phyloP scores from a whole-genome alignment of 2,888 invertebrate species.

The Polyommatus iphigenia region DNA sequence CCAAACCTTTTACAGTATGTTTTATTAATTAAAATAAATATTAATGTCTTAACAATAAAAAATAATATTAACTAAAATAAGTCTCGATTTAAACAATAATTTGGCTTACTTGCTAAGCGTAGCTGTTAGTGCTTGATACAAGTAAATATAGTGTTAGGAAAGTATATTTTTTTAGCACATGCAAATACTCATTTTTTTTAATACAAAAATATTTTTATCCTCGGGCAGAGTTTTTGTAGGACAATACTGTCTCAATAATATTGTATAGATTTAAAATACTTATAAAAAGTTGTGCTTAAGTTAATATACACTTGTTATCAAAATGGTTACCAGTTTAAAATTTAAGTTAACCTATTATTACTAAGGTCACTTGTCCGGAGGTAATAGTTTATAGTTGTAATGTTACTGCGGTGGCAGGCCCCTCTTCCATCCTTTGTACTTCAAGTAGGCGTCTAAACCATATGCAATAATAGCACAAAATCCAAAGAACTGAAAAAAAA shows the following conservation, averaged over 20 bases:
- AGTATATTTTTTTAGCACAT: no score
- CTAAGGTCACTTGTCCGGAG: conserved; percentile 25
- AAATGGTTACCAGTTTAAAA: not conserved
- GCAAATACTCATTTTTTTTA: not conserved
- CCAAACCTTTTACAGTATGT: not conserved
- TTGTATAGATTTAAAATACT: not conserved
- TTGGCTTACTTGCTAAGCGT: not conserved
- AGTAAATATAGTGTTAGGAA: not conserved
- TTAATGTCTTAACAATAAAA: not conserved
- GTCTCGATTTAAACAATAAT: not conserved
- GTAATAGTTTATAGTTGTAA: not conserved
- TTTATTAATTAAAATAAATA: conserved; percentile 13
- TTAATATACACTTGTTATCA: not conserved
- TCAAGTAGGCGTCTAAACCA: conserved; percentile 89
- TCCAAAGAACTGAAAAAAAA: conserved; percentile 89
- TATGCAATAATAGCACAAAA: conserved; percentile 89
- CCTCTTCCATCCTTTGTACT: conserved; percentile 84
- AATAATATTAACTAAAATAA: not conserved
- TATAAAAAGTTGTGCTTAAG: not conserved
- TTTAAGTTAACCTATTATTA: not conserved
- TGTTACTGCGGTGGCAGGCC: conserved; percentile 85
- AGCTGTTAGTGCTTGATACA: not conserved
- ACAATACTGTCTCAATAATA: not conserved
- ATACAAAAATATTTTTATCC: not conserved
- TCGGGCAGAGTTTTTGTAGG: not conserved